phyloP scores from a whole-genome alignment of 2,888 invertebrate species.

The Aethes cnicana region DNA sequence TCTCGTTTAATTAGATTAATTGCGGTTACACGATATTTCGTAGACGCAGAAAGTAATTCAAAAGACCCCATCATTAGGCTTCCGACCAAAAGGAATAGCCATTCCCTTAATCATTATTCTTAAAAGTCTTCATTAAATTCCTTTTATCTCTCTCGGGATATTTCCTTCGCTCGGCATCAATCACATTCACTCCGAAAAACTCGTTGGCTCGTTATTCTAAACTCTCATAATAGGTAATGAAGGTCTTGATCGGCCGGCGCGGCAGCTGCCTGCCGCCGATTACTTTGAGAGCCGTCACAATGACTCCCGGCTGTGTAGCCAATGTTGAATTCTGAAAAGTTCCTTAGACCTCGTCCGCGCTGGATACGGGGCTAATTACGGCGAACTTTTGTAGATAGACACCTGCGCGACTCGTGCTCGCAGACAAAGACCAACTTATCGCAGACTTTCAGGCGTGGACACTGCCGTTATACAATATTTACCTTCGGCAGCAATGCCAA shows the following conservation, averaged over 20 bases:
- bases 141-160: conserved; percentile 81
- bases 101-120: conserved; percentile 82
- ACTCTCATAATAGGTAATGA: conserved; percentile 83
- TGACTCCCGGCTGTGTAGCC: conserved; percentile 75
- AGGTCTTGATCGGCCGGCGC: conserved; percentile 64
- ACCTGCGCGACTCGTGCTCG: conserved; percentile 75
- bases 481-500: conserved; percentile 49
- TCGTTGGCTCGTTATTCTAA: conserved; percentile 81
- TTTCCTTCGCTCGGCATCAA: conserved; percentile 80
- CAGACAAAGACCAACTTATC: conserved; percentile 80
- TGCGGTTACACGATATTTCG: conserved; percentile 63
- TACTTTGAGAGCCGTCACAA: conserved; percentile 78
- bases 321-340: conserved; percentile 77
- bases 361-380: conserved; percentile 80
- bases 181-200: conserved; percentile 81
- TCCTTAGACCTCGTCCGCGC: conserved; percentile 72
- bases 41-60: conserved; percentile 73
- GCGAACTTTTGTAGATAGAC: conserved; percentile 80
- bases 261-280: conserved; percentile 73
- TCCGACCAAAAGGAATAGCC: conserved; percentile 79
- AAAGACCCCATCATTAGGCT: conserved; percentile 76
- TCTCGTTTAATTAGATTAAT: conserved; percentile 61
- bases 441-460: conserved; percentile 67
- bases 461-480: conserved; percentile 48
- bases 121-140: conserved; percentile 83